A percentile compares a stretch with the other conserved stretches of the same genome.
These are phyloP conservation scores for Hipposideros armiger DNA, from an alignment of 2,113 vertebrate genomes.

Conservation along the genomic window DNA sequence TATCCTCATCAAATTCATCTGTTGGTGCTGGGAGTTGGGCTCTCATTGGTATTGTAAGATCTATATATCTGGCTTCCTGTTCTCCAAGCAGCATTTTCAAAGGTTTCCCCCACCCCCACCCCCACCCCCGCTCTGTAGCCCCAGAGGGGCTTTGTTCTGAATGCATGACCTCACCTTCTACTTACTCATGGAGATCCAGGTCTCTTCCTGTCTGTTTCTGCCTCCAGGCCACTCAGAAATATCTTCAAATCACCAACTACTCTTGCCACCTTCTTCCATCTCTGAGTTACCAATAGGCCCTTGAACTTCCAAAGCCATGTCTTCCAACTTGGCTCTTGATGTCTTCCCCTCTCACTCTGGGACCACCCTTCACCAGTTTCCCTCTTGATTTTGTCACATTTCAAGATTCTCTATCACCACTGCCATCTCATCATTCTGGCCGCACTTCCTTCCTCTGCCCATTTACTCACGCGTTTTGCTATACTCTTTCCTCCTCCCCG, in stretches of 20 bases:
- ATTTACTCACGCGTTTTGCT: not conserved
- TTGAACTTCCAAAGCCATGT: not conserved
- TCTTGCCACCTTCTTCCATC: not conserved
- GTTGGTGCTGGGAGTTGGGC: not conserved
- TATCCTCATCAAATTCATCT: not conserved
- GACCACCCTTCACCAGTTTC: too few relatives aligned
- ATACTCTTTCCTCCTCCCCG: accelerated
- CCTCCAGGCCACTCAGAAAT: not conserved
- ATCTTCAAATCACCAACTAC: not conserved
- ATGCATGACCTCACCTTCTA: not conserved
- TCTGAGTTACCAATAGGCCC: not conserved
- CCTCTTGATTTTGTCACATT: not conserved
- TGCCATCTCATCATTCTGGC: too few relatives aligned
- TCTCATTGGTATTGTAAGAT: not conserved
- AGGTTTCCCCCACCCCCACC: not conserved
- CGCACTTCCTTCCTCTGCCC: not conserved
- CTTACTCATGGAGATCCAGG: too few relatives aligned
- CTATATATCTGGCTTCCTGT: not conserved
- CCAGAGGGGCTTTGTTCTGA: not conserved
- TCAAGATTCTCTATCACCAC: not conserved
- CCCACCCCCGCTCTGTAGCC: not conserved
- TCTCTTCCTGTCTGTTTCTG: not conserved
- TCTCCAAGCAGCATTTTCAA: not conserved
- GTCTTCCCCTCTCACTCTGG: not conserved
- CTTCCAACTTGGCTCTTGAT: accelerated